Evolutionary conservation across 2,797 vertebrate genomes (phyloP).

Genomic region (Tapirus indicus): DNA sequence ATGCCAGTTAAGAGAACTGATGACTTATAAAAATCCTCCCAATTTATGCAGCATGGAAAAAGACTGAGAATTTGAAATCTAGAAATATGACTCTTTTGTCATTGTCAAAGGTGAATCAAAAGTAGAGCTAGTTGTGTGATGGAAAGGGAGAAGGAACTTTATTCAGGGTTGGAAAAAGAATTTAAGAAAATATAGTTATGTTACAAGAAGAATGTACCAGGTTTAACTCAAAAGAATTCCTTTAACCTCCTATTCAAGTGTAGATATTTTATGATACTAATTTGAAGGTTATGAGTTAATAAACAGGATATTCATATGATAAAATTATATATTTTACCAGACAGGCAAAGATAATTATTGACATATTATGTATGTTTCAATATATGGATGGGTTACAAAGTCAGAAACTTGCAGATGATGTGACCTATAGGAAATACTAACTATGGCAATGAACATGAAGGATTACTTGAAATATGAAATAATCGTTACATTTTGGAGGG

Average conservation of each 20-base stretch:
- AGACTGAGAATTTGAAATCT: not conserved
- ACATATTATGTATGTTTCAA: not conserved
- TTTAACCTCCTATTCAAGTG: not conserved
- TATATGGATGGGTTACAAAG: not conserved
- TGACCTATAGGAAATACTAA: not conserved
- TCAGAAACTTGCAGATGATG: not conserved
- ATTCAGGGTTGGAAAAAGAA: not conserved
- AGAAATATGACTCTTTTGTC: not conserved
- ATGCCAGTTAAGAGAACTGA: constrained; percentile 57
- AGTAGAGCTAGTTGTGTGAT: not conserved
- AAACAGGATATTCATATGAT: not conserved
- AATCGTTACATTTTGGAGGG: not conserved
- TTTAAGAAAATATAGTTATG: not conserved
- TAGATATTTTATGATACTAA: constrained; percentile 1
- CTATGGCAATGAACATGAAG: not conserved
- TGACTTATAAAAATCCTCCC: constrained; percentile 14
- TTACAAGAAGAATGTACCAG: not conserved
- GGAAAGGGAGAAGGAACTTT: not conserved
- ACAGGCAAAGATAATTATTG: not conserved
- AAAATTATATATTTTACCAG: not conserved
- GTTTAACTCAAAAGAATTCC: not conserved
- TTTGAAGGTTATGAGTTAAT: not conserved
- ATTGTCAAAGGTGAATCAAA: constrained; percentile 30
- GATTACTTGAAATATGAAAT: not conserved
- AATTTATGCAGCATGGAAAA: not conserved